A percentile compares a stretch with the other conserved stretches of the same genome.
Conservation (phyloP, 2,888 invertebrate species). For the Lypha dubia region DNA sequence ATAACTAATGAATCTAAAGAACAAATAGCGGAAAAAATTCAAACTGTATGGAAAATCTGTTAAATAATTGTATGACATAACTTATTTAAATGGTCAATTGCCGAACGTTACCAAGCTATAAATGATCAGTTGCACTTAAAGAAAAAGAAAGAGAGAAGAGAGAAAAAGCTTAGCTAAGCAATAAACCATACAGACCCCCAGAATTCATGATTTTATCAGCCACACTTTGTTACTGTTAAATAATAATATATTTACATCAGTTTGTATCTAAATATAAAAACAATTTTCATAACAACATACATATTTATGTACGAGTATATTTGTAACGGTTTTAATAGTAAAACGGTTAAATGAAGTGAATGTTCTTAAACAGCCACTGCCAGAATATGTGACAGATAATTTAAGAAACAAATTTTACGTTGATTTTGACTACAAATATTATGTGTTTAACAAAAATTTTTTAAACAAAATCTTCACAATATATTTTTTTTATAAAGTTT, state of each 20-base stretch:
- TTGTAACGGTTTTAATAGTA: constrained; percentile 63
- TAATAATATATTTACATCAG: constrained; percentile 2
- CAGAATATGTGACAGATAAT: constrained; percentile 22
- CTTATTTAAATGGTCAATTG: constrained; percentile 62
- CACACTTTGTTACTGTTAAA: constrained; percentile 3
- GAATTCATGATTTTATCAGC: too few species aligned
- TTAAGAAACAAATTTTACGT: too few species aligned
- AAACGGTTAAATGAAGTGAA: constrained; percentile 33
- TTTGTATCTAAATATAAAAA: neutral
- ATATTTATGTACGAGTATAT: too few species aligned
- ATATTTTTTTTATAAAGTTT: too few species aligned
- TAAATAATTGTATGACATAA: constrained; percentile 66
- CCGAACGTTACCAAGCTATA: constrained; percentile 25
- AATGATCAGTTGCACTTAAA: neutral
- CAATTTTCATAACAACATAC: neutral
- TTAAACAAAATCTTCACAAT: too few species aligned
- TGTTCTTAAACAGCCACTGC: constrained; percentile 1
- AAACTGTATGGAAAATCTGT: constrained; percentile 19
- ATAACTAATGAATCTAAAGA: constrained; percentile 48
- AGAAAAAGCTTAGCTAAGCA: too few species aligned
- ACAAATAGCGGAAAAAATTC: constrained; percentile 21
- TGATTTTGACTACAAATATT: too few species aligned
- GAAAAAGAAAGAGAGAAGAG: too few species aligned
- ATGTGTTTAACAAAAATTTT: too few species aligned
- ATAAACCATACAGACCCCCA: constrained; percentile 39